A percentile compares a stretch with the other conserved stretches of the same genome.
These are phyloP conservation scores for Papilio protenor DNA, from an alignment of 2,888 invertebrate species.

Conservation along the genomic window DNA sequence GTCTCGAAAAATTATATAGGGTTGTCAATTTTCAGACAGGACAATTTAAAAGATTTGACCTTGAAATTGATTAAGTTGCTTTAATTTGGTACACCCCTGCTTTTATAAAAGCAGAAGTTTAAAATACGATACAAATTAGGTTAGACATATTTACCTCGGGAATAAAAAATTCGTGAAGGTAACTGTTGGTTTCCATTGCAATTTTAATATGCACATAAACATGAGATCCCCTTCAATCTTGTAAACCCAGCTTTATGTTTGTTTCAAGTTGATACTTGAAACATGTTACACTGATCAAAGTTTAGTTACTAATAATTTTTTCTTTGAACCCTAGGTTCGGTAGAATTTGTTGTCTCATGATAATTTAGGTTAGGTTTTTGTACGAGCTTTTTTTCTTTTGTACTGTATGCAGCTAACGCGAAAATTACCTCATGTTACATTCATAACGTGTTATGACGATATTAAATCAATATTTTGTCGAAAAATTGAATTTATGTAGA, in stretches of 20 bases:
- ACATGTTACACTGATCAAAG: background rate
- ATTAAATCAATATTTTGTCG: conserved; percentile 37
- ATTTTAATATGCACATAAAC: too few relatives aligned
- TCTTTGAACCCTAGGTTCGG: background rate
- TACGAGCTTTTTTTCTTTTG: background rate
- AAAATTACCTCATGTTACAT: conserved; percentile 43
- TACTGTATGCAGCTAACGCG: conserved; percentile 1
- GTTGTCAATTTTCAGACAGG: background rate
- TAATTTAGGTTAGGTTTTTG: conserved; percentile 1
- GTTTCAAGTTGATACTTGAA: background rate
- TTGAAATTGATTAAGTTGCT: background rate
- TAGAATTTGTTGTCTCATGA: conserved; percentile 7
- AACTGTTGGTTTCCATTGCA: too few relatives aligned
- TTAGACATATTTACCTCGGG: background rate
- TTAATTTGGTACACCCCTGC: background rate
- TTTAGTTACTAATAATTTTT: background rate
- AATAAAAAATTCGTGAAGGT: too few relatives aligned
- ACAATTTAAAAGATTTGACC: background rate
- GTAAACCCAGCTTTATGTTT: background rate
- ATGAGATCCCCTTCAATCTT: background rate
- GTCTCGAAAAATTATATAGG: background rate
- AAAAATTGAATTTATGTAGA: conserved; percentile 32
- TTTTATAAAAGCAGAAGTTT: background rate
- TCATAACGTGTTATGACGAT: conserved; percentile 37
- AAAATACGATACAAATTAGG: background rate